These are phyloP conservation scores for Imbricaverruca yamaguchii DNA, from an alignment of 2,888 invertebrate genomes.

Conservation along the genomic window DNA sequence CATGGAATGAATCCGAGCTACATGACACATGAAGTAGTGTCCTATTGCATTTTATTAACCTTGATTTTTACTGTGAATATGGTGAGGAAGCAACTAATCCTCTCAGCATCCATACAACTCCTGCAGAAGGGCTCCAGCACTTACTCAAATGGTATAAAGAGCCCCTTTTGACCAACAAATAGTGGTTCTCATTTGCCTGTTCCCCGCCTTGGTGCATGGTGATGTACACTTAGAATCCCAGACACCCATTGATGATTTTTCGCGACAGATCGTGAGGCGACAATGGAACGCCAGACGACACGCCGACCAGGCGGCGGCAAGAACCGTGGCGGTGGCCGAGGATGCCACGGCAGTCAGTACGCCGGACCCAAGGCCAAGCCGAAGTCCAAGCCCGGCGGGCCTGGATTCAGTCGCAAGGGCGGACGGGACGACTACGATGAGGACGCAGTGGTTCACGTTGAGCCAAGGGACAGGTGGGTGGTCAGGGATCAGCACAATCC, in stretches of 20 bases:
- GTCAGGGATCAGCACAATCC: not conserved
- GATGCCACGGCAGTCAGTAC: slow-evolving; percentile 3
- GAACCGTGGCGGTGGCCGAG: not conserved
- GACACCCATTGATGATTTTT: not conserved
- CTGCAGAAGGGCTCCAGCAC: too few species aligned
- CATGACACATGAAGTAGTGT: too few species aligned
- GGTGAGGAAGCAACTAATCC: too few species aligned
- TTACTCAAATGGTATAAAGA: too few species aligned
- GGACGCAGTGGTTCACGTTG: not conserved
- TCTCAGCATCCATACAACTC: too few species aligned
- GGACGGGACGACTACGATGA: not conserved
- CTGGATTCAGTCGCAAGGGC: not conserved
- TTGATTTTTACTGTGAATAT: too few species aligned
- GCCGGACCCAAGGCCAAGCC: not conserved
- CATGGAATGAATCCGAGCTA: too few species aligned
- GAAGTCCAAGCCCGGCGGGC: not conserved
- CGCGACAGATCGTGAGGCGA: not conserved
- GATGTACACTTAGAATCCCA: too few species aligned
- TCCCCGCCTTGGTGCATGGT: too few species aligned
- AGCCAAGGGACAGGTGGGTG: not conserved
- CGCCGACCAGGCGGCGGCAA: not conserved
- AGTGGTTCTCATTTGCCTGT: too few species aligned
- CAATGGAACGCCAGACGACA: not conserved
- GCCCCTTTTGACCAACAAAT: too few species aligned
- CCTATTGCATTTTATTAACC: too few species aligned